Percentiles rank a stretch among this genome's conserved stretches.
Evolutionary conservation across 2,113 vertebrate genomes (phyloP).

Genomic region (Periophthalmus modestus): DNA sequence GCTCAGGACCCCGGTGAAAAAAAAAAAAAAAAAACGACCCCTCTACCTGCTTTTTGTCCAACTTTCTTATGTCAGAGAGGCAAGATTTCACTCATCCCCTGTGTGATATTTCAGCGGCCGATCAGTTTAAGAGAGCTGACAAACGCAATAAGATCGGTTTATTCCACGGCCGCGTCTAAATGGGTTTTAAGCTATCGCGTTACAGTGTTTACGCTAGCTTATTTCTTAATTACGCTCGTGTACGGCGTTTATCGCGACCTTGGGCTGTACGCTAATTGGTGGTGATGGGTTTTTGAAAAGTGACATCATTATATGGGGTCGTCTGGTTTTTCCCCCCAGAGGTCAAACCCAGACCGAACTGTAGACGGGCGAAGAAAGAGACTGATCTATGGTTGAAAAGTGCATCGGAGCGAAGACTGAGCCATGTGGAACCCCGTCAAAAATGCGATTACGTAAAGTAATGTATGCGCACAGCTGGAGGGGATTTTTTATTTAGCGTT

Average conservation of each 20-base stretch:
- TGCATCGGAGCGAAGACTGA: not conserved
- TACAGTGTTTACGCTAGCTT: conserved; percentile 74
- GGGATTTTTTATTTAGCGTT: conserved; percentile 12
- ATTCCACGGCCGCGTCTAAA: conserved; percentile 63
- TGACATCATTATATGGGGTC: conserved; percentile 73
- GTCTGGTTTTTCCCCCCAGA: conserved; percentile 61
- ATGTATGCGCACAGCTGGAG: conserved; percentile 3
- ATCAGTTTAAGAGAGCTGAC: conserved; percentile 64
- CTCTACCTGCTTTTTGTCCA: conserved; percentile 56
- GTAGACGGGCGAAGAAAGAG: conserved; percentile 30
- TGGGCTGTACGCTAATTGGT: conserved; percentile 64
- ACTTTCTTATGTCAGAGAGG: conserved; percentile 63
- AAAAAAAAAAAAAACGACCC: conserved; percentile 25
- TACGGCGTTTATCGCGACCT: conserved; percentile 48
- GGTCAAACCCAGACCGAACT: conserved; percentile 59
- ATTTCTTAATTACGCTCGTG: conserved; percentile 68
- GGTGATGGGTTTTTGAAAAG: conserved; percentile 74
- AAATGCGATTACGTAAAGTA: conserved; percentile 23
- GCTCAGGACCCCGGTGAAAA: conserved; percentile 36
- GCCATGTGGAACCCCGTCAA: conserved; percentile 23
- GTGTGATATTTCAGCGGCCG: conserved; percentile 65
- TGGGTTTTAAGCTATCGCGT: conserved; percentile 74
- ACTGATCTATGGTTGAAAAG: conserved; percentile 16
- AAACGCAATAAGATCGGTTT: conserved; percentile 69
- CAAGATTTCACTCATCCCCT: conserved; percentile 71